Evolutionary conservation across 2,888 invertebrate species (phyloP).

Genomic region (Dioctria linearis): DNA sequence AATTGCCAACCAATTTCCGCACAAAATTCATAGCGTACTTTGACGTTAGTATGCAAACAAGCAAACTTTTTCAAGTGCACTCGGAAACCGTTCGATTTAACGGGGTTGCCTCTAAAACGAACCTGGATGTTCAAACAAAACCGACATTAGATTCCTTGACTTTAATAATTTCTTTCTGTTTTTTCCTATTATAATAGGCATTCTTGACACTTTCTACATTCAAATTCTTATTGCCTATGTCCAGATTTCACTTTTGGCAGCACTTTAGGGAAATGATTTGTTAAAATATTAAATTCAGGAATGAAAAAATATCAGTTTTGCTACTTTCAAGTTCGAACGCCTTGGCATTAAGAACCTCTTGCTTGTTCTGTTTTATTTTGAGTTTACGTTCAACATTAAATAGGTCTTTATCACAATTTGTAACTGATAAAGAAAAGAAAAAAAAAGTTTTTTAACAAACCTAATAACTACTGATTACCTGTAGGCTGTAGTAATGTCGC

Average conservation of each 20-base stretch:
- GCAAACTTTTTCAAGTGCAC: too few species aligned
- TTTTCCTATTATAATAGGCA: constrained; percentile 79
- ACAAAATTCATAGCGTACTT: too few species aligned
- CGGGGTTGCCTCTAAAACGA: too few species aligned
- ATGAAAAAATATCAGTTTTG: constrained; percentile 81
- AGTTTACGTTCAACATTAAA: constrained; percentile 82
- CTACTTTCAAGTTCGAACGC: constrained; percentile 73
- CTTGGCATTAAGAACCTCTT: constrained; percentile 76
- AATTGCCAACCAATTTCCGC: too few species aligned
- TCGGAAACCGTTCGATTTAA: too few species aligned
- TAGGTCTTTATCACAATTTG: constrained; percentile 78
- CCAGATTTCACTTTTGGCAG: constrained; percentile 59
- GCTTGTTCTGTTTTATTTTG: constrained; percentile 77
- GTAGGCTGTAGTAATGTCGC: too few species aligned
- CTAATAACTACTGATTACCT: too few species aligned
- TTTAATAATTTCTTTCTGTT: constrained; percentile 78
- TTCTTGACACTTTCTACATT: constrained; percentile 83
- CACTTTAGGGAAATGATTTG: constrained; percentile 53
- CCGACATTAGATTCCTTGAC: constrained; percentile 79
- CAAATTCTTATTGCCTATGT: constrained; percentile 73
- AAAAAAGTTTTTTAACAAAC: too few species aligned
- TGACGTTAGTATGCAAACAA: too few species aligned
- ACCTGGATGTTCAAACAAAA: too few species aligned
- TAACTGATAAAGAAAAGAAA: too few species aligned
- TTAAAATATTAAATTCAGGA: constrained; percentile 78